Conservation (phyloP, 2,113 vertebrate genomes). For the Bothrops jararaca region DNA sequence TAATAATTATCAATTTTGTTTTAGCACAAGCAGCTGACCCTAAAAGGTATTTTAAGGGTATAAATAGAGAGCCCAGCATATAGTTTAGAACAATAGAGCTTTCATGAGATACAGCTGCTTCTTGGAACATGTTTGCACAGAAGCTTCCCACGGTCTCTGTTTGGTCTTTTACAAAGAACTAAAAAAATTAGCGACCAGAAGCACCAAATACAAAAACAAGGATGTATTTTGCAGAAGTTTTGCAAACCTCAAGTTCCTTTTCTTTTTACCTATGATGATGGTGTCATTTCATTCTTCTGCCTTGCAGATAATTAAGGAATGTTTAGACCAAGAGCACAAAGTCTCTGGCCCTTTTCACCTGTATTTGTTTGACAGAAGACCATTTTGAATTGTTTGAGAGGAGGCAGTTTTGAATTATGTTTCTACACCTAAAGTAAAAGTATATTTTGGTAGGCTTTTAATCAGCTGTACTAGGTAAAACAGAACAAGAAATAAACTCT, state of each 20-base stretch:
- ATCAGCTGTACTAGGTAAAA: not conserved
- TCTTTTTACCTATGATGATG: not conserved
- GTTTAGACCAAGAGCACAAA: not conserved
- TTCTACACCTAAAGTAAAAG: not conserved
- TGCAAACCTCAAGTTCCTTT: not conserved
- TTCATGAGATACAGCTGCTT: slow-evolving; percentile 28
- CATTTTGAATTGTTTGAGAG: not conserved
- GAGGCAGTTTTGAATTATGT: not conserved
- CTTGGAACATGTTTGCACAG: slow-evolving; percentile 2
- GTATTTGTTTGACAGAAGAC: not conserved
- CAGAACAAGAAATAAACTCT: not conserved
- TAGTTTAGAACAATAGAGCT: slow-evolving; percentile 20
- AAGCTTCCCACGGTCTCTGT: slow-evolving; percentile 7
- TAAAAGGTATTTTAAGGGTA: not conserved
- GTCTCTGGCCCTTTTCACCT: not conserved
- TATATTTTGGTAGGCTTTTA: not conserved
- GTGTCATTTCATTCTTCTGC: not conserved
- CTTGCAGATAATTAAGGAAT: not conserved
- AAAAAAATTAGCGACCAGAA: slow-evolving; percentile 1
- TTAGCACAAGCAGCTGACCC: slow-evolving; percentile 2
- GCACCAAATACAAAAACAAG: not conserved
- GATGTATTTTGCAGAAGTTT: not conserved
- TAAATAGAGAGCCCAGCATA: not conserved
- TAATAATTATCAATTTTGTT: slow-evolving; percentile 1
- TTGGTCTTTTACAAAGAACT: not conserved